A percentile compares a stretch with the other conserved stretches of the same genome.
Conservation (phyloP, 2,888 invertebrate genomes). For the Polymixis lichenea region DNA sequence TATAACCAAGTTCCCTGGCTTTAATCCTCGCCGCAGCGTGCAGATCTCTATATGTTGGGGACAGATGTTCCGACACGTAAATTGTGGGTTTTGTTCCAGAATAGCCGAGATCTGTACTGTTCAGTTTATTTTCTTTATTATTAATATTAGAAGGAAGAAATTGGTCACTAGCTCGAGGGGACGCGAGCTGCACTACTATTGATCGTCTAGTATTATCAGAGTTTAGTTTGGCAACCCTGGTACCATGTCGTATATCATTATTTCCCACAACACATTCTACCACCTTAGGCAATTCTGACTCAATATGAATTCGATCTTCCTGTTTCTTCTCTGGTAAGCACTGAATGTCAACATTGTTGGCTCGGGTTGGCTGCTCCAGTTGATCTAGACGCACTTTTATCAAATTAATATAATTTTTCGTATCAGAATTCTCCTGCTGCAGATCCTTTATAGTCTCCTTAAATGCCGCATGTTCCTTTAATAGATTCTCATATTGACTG, state of each 20-base stretch:
- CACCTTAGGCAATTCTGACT: not conserved
- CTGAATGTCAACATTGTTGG: not conserved
- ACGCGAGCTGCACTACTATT: not conserved
- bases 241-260: not conserved
- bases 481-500: not conserved
- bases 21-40: not conserved
- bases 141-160: not conserved
- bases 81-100: not conserved
- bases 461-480: not conserved
- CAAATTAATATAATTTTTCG: not conserved
- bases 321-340: not conserved
- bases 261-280: not conserved
- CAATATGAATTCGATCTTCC: not conserved
- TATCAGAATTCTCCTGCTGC: not conserved
- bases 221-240: not conserved
- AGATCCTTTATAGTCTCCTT: slow-evolving; percentile 9
- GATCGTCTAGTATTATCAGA: not conserved
- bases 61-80: not conserved
- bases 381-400: not conserved
- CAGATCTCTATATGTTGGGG: not conserved
- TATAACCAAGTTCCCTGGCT: slow-evolving; percentile 4
- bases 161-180: not conserved
- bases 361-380: not conserved
- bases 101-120: not conserved
- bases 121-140: slow-evolving; percentile 6